Evolutionary conservation across 1,140 invertebrate species (phyloP).

Genomic region (Leguminivora glycinivorella): DNA sequence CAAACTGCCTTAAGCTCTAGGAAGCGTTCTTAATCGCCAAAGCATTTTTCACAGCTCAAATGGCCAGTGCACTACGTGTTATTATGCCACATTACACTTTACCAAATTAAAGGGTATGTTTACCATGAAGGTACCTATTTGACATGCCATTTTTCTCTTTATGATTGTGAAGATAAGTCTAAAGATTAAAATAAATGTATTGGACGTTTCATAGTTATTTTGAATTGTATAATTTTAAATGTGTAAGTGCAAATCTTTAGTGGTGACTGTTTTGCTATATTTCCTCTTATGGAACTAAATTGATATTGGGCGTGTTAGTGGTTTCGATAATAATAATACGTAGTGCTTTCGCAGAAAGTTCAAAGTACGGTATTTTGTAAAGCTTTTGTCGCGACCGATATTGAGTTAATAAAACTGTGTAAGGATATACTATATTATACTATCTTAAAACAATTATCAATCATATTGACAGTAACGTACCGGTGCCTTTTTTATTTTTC

Average conservation of each 20-base stretch:
- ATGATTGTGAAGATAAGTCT: not conserved
- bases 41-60: conserved; percentile 28
- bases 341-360: no score
- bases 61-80: conserved; percentile 13
- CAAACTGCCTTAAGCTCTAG: conserved; percentile 11
- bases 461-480: no score
- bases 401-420: no score
- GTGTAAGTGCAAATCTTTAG: conserved; percentile 2
- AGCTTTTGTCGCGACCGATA: no score
- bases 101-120: conserved; percentile 22
- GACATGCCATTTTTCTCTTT: not conserved
- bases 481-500: no score
- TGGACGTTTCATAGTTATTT: not conserved
- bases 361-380: no score
- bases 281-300: no score
- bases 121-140: not conserved
- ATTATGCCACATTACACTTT: conserved; percentile 21
- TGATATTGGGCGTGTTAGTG: no score
- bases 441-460: no score
- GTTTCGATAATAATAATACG: no score
- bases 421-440: no score
- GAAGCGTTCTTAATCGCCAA: conserved; percentile 22
- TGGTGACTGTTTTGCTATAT: not conserved
- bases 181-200: not conserved
- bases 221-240: conserved; percentile 22